Conservation (phyloP, 2,888 invertebrate species). For the Thymelicus lineola region DNA sequence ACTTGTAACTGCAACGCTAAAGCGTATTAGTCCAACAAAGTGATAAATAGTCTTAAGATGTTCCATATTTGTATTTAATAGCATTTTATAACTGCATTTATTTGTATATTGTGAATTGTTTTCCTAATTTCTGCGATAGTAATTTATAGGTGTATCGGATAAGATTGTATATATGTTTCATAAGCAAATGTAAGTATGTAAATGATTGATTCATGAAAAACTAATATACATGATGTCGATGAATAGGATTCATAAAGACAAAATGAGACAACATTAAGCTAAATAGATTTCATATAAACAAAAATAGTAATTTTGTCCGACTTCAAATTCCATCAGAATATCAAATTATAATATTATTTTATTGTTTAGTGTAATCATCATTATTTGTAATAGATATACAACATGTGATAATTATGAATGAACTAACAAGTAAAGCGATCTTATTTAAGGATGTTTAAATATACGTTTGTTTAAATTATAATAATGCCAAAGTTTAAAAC, state of each 20-base stretch:
- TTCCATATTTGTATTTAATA: slow-evolving; percentile 73
- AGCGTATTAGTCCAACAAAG: slow-evolving; percentile 84
- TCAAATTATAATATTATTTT: neutral
- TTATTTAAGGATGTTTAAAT: slow-evolving; percentile 49
- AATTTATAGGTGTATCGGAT: slow-evolving; percentile 62
- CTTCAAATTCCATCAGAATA: neutral
- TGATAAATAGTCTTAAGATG: slow-evolving; percentile 78
- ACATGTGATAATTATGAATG: neutral
- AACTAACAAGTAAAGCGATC: slow-evolving; percentile 18
- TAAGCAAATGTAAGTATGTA: neutral
- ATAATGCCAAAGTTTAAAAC: slow-evolving; percentile 83
- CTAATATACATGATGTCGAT: neutral
- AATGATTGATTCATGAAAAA: neutral
- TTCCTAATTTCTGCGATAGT: slow-evolving; percentile 82
- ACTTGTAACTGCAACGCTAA: slow-evolving; percentile 74
- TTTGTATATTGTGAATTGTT: slow-evolving; percentile 68
- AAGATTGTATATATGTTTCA: slow-evolving; percentile 62
- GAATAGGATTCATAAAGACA: neutral
- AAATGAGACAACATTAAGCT: neutral
- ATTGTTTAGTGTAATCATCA: neutral
- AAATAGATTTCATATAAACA: neutral
- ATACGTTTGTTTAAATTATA: slow-evolving; percentile 58
- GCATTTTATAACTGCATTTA: slow-evolving; percentile 63
- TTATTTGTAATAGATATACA: neutral
- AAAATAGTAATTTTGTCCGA: neutral